Base-by-base conservation (phyloP, 2,888 invertebrate species). In the Tipula lateralis region DNA sequence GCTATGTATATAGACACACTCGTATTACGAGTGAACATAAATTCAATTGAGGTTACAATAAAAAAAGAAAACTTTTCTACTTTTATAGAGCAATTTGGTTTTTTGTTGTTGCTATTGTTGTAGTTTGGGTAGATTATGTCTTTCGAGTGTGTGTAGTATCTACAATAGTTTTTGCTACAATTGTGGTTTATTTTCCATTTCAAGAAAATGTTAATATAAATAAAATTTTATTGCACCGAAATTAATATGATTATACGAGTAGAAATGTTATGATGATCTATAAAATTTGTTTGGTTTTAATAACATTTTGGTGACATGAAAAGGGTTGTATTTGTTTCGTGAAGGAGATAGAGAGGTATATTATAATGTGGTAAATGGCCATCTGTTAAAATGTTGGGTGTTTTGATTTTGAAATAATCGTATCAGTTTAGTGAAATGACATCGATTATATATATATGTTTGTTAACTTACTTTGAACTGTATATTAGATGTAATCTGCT, bases 11-110 rank as follows among this genome's bases (percentile, higher is more conserved):
- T n/a, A n/a, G 13, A 44, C 16, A 44, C 44, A 9, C 24, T 66
- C 66, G 24, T 66, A 24, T 66, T 66, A 66, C 24, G 66, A 66
- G 24, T 66, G 66, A 66, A 66, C 66, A 66, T 66, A 66, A 66
- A 66, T 66, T 66, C 66, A 66, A 66, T 66, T 66, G 66, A 66
- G 66, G 66, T 66, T 66, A 66, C 66, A 66, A 66, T 24, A 66
- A 66, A 66, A 66, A 39, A 39, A 39, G n/a, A 39, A 39, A 66
- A 6, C 12, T 24, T 24, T 24, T 3, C 24, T 66, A 66, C 24
- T 66, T 66, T 66, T 66, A 66, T 66, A 66, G 66, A 66, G 66
- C 66, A 66, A 66, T 66, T 66, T 66, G 24, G 66, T 66, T 66
- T 66, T 66, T 66, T 66, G 5, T 66, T 66, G 2, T 7, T 66